Evolutionary conservation across 2,797 vertebrate genomes (phyloP).

Genomic region (Enteromius radiatus): DNA sequence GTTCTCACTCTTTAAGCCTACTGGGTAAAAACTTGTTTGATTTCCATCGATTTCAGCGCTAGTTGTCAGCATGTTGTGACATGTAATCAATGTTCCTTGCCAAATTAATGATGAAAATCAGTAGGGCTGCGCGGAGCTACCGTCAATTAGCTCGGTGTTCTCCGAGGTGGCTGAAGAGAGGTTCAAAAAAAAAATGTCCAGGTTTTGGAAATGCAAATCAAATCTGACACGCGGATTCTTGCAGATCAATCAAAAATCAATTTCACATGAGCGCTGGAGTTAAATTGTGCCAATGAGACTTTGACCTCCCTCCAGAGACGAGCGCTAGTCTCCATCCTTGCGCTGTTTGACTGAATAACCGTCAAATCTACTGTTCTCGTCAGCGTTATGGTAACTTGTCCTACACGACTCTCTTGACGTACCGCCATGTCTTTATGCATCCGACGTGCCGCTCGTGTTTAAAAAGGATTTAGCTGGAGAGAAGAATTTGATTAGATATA

Average conservation of each 20-base stretch:
- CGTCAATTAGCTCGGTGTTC: constrained; percentile 36
- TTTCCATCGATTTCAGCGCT: constrained; percentile 36
- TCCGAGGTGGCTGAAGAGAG: constrained; percentile 16
- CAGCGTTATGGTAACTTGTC: constrained; percentile 28
- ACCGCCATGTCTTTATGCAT: neutral
- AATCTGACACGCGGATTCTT: constrained; percentile 24
- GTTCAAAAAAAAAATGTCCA: constrained; percentile 6
- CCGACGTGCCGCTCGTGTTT: constrained; percentile 26
- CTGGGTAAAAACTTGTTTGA: constrained; percentile 50
- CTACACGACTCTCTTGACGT: constrained; percentile 3
- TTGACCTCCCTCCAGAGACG: constrained; percentile 23
- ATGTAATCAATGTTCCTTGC: constrained; percentile 47
- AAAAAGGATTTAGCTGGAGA: constrained; percentile 22
- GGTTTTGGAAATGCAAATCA: constrained; percentile 34
- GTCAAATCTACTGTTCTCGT: neutral
- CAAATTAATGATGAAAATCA: constrained; percentile 47
- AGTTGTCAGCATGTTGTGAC: constrained; percentile 51
- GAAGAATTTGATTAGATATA: constrained; percentile 28
- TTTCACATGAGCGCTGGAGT: constrained; percentile 33
- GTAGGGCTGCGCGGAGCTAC: constrained; percentile 12
- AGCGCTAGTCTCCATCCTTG: neutral
- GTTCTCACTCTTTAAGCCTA: constrained; percentile 30
- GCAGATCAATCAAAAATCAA: constrained; percentile 43
- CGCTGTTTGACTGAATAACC: constrained; percentile 25
- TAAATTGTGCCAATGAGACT: constrained; percentile 23